Evolutionary conservation across 2,797 vertebrate species (phyloP).

Genomic region (Dicrostonyx torquatus): DNA sequence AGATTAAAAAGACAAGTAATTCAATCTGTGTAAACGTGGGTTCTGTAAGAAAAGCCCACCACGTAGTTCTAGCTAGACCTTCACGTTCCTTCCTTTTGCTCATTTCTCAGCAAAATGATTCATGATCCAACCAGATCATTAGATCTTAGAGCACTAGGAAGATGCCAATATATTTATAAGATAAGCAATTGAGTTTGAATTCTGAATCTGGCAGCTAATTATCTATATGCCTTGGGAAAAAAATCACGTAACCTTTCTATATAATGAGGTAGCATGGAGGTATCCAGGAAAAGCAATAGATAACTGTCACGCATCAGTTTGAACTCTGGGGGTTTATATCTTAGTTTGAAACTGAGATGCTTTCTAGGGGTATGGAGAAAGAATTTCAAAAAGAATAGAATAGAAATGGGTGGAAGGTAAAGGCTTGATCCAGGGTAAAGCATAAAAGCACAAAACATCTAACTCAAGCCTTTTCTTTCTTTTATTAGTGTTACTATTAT

Average conservation of each 20-base stretch:
- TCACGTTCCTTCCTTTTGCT: slow-evolving; percentile 7
- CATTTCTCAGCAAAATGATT: slow-evolving; percentile 71
- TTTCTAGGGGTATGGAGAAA: background rate
- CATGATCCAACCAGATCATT: slow-evolving; percentile 64
- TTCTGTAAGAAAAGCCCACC: slow-evolving; percentile 46
- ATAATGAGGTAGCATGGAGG: slow-evolving; percentile 60
- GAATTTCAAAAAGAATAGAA: background rate
- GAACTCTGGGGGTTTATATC: background rate
- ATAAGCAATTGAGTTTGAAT: slow-evolving; percentile 74
- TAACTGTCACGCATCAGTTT: slow-evolving; percentile 62
- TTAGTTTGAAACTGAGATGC: slow-evolving; percentile 37
- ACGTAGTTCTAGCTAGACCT: slow-evolving; percentile 35
- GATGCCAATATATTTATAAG: slow-evolving; percentile 73
- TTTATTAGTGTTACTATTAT: background rate
- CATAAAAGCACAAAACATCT: background rate
- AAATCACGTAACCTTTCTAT: slow-evolving; percentile 65
- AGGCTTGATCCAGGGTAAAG: background rate
- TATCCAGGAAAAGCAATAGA: slow-evolving; percentile 41
- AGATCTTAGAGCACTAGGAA: slow-evolving; percentile 61
- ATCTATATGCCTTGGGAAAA: slow-evolving; percentile 71
- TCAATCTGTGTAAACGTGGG: slow-evolving; percentile 16
- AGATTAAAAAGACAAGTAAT: slow-evolving; percentile 51
- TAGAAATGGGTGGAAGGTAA: background rate
- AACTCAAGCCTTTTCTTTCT: background rate
- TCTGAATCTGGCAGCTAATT: slow-evolving; percentile 74